phyloP scores from a whole-genome alignment of 2,797 vertebrate species.

The Halcyon chelicuti region DNA sequence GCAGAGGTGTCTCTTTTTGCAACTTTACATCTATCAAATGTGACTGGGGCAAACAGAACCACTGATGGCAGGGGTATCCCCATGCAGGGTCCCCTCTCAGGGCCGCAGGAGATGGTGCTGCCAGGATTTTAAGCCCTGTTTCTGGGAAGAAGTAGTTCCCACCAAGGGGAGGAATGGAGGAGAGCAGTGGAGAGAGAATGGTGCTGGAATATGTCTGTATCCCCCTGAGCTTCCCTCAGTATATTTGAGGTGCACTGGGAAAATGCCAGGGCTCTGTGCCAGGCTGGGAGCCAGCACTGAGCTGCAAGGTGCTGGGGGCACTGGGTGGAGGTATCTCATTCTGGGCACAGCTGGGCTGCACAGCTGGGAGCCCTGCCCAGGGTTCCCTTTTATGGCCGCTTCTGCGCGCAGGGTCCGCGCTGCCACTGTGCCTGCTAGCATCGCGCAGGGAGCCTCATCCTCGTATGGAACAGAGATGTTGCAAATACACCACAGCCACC shows the following conservation, averaged over 20 bases:
- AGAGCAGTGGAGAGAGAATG: neutral
- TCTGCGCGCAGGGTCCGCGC: neutral
- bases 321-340: neutral
- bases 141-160: neutral
- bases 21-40: neutral
- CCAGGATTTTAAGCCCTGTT: neutral
- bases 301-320: neutral
- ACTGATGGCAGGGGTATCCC: neutral
- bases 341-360: fast-evolving
- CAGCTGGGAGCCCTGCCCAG: neutral
- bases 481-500: neutral
- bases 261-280: fast-evolving
- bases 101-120: neutral
- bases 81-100: fast-evolving
- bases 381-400: conserved; percentile 4
- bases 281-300: neutral
- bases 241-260: neutral
- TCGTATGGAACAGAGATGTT: neutral
- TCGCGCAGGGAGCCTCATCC: fast-evolving
- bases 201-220: neutral
- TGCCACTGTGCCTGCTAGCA: neutral
- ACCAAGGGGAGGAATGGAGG: neutral
- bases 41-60: neutral
- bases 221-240: neutral
- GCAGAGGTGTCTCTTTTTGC: neutral